phyloP scores from a whole-genome alignment of 2,888 invertebrate genomes.

The Synergus umbraculus region DNA sequence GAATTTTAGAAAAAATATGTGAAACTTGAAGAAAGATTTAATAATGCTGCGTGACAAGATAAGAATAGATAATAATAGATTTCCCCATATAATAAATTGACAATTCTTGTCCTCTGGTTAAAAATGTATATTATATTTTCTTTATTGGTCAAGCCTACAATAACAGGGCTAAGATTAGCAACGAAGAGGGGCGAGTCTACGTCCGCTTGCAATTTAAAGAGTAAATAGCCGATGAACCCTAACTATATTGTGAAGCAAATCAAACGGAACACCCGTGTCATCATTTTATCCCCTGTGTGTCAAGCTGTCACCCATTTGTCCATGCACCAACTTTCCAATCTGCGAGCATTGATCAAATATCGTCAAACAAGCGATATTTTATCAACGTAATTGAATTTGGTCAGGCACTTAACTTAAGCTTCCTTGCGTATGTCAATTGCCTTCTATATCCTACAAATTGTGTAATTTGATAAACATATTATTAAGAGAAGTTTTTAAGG shows the following conservation, averaged over 20 bases:
- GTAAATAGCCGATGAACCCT: conserved; percentile 30
- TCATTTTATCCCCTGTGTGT: conserved; percentile 49
- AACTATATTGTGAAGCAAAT: conserved; percentile 35
- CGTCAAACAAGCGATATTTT: conserved; percentile 15
- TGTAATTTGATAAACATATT: no score
- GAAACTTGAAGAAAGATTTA: neutral
- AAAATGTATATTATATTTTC: neutral
- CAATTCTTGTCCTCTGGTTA: neutral
- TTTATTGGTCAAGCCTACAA: conserved; percentile 17
- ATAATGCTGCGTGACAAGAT: no score
- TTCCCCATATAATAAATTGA: no score
- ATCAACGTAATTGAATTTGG: conserved; percentile 51
- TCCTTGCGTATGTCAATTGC: neutral
- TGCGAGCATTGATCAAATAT: neutral
- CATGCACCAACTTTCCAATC: neutral
- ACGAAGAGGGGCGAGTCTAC: conserved; percentile 33
- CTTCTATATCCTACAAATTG: neutral
- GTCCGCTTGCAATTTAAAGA: conserved; percentile 38
- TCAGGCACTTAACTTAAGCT: conserved; percentile 45
- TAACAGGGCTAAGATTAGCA: conserved; percentile 20
- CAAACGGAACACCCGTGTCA: conserved; percentile 49
- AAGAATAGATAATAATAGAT: no score
- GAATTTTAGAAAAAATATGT: neutral
- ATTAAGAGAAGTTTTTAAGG: no score
- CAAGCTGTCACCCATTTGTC: conserved; percentile 13